Base-by-base conservation (phyloP, 1,140 invertebrate species). In the Eupeodes corollae region DNA sequence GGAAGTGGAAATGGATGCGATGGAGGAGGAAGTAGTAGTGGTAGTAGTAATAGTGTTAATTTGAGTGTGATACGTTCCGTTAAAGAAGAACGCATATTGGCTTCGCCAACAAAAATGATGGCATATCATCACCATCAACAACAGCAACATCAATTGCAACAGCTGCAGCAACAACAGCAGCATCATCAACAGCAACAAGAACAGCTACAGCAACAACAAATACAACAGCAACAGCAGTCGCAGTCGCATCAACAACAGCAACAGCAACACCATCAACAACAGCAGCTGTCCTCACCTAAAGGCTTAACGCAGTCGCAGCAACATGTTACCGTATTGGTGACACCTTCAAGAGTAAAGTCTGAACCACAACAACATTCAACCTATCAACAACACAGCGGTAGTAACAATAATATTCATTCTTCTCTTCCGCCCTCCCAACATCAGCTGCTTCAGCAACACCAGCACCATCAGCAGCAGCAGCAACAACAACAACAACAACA, bases 61-160 rank as follows among this genome's bases (percentile, higher is more conserved):
- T 49, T 60, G 49, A 67, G 65, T 53, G 65, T 68, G 41, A 68
- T 68, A 45, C 62, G 65, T 13, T 63, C 59, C 5, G 62, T 68
- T 5, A 68, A 63, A 34, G 63, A 67, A 46, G 65, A 68, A 48
- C 61, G 61, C 26, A 53, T 68, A 21, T 49, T 58, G 21, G 53
- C 55, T 30, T 60, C 65, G 16, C 65, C 63, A 39, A 62, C 59
- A 43, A 67, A 67, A 37, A 63, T 65, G 61, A 48, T 62, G 37
- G 52, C 59, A 32, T 62, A 63, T 13, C 61, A 60, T 2, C 61
- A 64, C n/a, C 33, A 38, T 10, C 15, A 33, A 16, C 47, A 15
- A 12, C n/a, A 41, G 16, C 39, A 15, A 12, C 39, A 41, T 19
- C 39, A 41, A 6, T 40, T 42, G 42, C 48, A 52, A 12, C 52